phyloP scores from a whole-genome alignment of 2,888 invertebrate species.

The Eustalomyia histrio region DNA sequence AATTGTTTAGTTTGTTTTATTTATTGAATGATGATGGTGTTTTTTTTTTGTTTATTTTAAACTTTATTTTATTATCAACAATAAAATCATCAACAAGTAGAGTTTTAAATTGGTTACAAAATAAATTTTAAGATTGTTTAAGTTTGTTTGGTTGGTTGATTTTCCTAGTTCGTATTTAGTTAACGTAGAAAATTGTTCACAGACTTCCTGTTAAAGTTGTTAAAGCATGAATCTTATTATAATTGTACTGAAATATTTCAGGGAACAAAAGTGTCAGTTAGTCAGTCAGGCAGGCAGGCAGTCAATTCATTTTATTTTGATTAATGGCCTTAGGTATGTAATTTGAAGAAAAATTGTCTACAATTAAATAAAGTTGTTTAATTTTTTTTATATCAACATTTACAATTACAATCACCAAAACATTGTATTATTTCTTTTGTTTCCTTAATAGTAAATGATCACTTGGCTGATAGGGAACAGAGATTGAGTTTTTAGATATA shows the following conservation, averaged over 20 bases:
- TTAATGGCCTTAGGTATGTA: conserved; percentile 49
- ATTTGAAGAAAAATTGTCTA: conserved; percentile 23
- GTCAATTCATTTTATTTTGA: conserved; percentile 27
- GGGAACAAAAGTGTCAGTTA: conserved; percentile 32
- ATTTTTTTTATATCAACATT: conserved; percentile 30
- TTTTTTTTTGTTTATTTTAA: conserved; percentile 12
- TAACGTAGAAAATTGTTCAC: conserved; percentile 30
- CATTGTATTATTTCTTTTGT: neutral
- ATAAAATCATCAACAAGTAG: conserved; percentile 43
- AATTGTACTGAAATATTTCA: conserved; percentile 36
- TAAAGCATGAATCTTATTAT: conserved; percentile 39
- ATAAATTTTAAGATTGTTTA: conserved; percentile 2
- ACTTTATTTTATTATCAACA: conserved; percentile 12
- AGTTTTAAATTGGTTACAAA: conserved; percentile 47
- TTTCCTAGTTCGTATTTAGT: conserved; percentile 17
- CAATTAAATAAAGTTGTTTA: conserved; percentile 48
- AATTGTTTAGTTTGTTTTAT: conserved; percentile 35
- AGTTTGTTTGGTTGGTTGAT: conserved; percentile 31
- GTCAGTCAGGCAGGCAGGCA: conserved; percentile 20
- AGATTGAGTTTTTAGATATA: neutral
- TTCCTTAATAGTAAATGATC: neutral
- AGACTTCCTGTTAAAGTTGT: conserved; percentile 49
- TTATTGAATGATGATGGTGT: conserved; percentile 49
- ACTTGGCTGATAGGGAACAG: neutral
- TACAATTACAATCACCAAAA: conserved; percentile 14